These are phyloP conservation scores for Drosophila antonietae DNA, from an alignment of 2,888 invertebrate species.

Conservation along the genomic window DNA sequence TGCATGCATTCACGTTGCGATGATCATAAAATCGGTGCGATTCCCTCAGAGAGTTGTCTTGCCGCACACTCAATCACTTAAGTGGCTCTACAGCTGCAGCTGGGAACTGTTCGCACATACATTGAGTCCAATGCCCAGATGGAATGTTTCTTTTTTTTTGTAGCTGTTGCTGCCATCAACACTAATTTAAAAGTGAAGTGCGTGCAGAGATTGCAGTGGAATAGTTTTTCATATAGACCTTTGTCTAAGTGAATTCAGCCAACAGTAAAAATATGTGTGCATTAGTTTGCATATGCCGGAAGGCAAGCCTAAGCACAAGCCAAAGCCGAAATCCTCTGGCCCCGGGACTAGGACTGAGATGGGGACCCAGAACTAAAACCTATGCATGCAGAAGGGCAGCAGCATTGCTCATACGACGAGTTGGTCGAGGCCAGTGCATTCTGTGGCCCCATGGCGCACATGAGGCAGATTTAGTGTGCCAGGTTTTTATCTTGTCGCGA, in stretches of 20 bases:
- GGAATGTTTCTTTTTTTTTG: neutral
- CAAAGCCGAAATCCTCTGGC: constrained; percentile 21
- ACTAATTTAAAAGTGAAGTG: constrained; percentile 59
- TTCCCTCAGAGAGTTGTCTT: constrained; percentile 30
- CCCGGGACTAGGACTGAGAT: constrained; percentile 1
- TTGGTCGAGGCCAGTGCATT: constrained; percentile 52
- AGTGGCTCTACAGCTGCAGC: constrained; percentile 20
- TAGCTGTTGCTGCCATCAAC: constrained; percentile 42
- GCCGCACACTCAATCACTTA: constrained; percentile 53
- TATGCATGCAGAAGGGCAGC: constrained; percentile 13
- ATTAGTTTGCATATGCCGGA: constrained; percentile 66
- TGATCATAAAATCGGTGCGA: constrained; percentile 24
- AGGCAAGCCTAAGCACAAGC: constrained; percentile 11
- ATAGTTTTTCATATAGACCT: constrained; percentile 30
- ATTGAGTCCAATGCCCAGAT: constrained; percentile 22
- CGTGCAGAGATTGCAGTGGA: constrained; percentile 42
- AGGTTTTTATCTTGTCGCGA: constrained; percentile 66
- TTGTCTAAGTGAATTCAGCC: constrained; percentile 68
- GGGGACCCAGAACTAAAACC: constrained; percentile 20
- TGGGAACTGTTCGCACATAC: constrained; percentile 20
- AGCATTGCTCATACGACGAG: constrained; percentile 12
- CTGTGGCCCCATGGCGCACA: constrained; percentile 65
- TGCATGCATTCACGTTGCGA: neutral
- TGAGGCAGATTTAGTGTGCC: constrained; percentile 73
- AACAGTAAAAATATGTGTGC: constrained; percentile 58